Evolutionary conservation across 2,888 invertebrate genomes (phyloP).

Genomic region (Clanis bilineata): DNA sequence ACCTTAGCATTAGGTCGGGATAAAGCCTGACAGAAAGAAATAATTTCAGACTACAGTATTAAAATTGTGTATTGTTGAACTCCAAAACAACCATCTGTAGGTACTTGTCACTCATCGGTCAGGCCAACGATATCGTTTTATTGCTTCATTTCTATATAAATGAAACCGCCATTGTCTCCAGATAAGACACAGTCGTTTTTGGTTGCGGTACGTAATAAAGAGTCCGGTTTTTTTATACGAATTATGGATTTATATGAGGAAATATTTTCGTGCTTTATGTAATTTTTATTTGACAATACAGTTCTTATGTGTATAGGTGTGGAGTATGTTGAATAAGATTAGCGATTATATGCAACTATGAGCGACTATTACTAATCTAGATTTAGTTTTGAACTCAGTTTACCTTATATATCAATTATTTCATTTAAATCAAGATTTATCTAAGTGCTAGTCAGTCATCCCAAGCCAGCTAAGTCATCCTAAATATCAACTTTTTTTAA

Average conservation of each 20-base stretch:
- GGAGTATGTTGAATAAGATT: no score
- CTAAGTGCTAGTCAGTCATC: no score
- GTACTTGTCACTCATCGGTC: slow-evolving; percentile 29
- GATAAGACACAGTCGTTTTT: slow-evolving; percentile 20
- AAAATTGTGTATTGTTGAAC: neutral
- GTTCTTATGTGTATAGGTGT: neutral
- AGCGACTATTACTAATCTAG: no score
- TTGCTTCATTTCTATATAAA: slow-evolving; percentile 33
- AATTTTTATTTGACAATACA: neutral
- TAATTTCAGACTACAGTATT: no score
- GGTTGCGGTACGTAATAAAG: slow-evolving; percentile 12
- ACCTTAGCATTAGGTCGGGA: no score
- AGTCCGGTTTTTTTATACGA: slow-evolving; percentile 16
- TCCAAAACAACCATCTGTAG: slow-evolving; percentile 4
- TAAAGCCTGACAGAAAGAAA: no score
- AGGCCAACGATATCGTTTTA: slow-evolving; percentile 27
- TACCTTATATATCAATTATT: no score
- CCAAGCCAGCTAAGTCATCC: no score
- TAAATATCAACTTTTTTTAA: no score
- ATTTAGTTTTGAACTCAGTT: no score
- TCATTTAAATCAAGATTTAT: no score
- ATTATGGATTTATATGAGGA: slow-evolving; percentile 18
- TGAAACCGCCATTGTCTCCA: slow-evolving; percentile 26
- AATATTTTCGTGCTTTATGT: slow-evolving; percentile 6
- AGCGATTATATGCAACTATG: no score